A percentile compares a stretch with the other conserved stretches of the same genome.
Conservation (phyloP, 2,797 vertebrate species). For the Paramormyrops hopkinsi region DNA sequence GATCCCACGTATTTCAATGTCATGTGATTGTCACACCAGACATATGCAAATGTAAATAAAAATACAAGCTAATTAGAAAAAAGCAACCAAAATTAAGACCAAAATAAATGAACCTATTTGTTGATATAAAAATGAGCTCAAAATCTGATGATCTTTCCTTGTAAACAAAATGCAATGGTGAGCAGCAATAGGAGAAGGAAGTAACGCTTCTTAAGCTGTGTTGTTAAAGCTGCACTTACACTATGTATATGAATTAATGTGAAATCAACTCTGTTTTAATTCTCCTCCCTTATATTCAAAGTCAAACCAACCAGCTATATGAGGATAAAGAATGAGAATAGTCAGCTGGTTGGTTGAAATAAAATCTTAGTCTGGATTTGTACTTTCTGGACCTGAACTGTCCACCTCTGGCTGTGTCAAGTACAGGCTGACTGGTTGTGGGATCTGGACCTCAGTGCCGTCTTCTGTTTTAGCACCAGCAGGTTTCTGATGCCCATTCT, state of each 20-base stretch:
- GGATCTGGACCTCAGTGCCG: background rate
- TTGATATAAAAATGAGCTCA: background rate
- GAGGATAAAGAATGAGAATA: background rate
- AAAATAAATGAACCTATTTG: too few relatives aligned
- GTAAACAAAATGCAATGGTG: background rate
- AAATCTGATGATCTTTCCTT: background rate
- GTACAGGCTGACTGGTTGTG: background rate
- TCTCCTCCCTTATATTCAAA: background rate
- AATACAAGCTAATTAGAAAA: too few relatives aligned
- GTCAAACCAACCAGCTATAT: background rate
- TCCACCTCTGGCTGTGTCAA: background rate
- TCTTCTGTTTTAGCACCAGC: constrained; percentile 62
- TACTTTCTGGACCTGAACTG: background rate
- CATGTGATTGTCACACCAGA: too few relatives aligned
- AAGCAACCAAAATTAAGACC: too few relatives aligned
- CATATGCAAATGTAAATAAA: too few relatives aligned
- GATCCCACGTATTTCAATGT: too few relatives aligned
- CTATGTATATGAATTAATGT: background rate
- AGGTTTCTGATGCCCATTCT: constrained; percentile 87
- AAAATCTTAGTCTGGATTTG: background rate
- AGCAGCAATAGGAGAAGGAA: background rate
- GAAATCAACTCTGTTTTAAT: background rate
- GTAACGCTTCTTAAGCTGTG: background rate
- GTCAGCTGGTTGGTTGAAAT: background rate
- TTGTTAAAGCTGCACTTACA: background rate